phyloP scores from a whole-genome alignment of 2,113 vertebrate species.

The Podarcis raffonei region DNA sequence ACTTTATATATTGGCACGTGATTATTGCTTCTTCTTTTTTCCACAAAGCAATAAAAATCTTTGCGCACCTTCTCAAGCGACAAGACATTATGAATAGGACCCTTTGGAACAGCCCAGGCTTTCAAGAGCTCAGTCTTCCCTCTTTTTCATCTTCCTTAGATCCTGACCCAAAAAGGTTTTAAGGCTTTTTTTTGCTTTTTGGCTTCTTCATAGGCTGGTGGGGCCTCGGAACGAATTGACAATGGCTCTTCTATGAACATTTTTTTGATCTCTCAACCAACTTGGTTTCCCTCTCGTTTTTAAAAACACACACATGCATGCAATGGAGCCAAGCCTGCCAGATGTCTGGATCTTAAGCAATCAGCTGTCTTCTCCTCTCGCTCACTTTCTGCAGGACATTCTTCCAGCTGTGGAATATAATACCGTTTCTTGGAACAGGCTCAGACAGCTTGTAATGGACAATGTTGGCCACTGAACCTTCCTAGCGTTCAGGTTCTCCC shows the following conservation, averaged over 20 bases:
- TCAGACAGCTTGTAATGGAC: background rate
- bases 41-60: background rate
- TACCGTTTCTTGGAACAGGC: background rate
- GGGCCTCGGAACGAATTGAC: background rate
- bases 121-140: background rate
- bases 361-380: background rate
- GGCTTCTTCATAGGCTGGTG: background rate
- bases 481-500: background rate
- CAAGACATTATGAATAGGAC: background rate
- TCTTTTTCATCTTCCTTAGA: background rate
- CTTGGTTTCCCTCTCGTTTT: background rate
- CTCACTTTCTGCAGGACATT: background rate
- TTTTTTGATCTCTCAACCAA: conserved; percentile 3
- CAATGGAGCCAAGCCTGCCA: background rate
- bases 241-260: background rate
- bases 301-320: background rate
- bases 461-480: background rate
- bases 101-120: background rate
- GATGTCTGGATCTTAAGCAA: conserved; percentile 5
- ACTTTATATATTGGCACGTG: background rate
- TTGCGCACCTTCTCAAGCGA: background rate
- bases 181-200: background rate
- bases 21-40: background rate
- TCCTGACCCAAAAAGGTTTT: conserved; percentile 3
- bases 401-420: background rate